phyloP scores from a whole-genome alignment of 1,140 invertebrate genomes.

The Bradynema listronoti region DNA sequence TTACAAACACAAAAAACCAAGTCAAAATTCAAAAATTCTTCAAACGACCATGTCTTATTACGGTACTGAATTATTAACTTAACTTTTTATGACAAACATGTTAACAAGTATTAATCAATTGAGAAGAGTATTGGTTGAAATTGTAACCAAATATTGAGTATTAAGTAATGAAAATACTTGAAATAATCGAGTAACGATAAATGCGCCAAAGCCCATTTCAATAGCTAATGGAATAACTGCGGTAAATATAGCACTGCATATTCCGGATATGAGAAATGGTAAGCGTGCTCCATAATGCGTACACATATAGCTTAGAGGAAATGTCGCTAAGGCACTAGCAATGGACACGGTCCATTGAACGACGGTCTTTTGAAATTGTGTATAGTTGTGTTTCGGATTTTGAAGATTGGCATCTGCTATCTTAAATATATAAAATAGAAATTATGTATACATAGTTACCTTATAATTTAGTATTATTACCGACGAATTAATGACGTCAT shows the following conservation, averaged over 20 bases:
- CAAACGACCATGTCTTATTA: no score
- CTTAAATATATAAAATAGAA: not conserved
- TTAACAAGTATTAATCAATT: no score
- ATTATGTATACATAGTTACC: not conserved
- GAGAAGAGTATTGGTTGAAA: no score
- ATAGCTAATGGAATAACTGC: constrained; percentile 31
- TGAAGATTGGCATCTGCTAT: not conserved
- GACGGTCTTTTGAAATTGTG: not conserved
- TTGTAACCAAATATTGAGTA: no score
- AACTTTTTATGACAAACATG: no score
- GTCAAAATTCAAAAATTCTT: no score
- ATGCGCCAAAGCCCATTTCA: constrained; percentile 19
- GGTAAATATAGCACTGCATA: constrained; percentile 28
- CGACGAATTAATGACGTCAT: not conserved
- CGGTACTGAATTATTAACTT: no score
- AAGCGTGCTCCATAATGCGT: constrained; percentile 35
- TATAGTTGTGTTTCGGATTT: constrained; percentile 6
- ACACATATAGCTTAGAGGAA: constrained; percentile 35
- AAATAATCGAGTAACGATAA: constrained; percentile 27
- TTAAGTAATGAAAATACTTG: no score
- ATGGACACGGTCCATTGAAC: constrained; percentile 26
- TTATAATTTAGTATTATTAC: not conserved
- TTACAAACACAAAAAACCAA: no score
- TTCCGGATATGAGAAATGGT: constrained; percentile 36
- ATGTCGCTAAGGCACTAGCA: constrained; percentile 32